Conservation (phyloP, 2,888 invertebrate species). For the Lysandra bellargus region DNA sequence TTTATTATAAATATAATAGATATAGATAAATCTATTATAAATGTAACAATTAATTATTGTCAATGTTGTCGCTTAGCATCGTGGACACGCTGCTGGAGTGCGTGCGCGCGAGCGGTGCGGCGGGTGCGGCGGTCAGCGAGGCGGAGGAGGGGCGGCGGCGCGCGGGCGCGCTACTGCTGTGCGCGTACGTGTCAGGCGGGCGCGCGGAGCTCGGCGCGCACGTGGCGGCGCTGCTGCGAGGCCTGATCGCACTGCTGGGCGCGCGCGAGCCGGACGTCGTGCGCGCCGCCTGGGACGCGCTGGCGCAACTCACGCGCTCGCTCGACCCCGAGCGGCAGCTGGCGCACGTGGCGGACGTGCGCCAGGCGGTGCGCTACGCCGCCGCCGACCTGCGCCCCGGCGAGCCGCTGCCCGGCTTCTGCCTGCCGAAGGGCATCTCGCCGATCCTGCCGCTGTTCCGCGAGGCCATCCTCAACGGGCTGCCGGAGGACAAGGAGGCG, state of each 20-base stretch:
- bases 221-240: constrained; percentile 92
- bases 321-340: constrained; percentile 92
- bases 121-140: constrained; percentile 87
- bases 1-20: neutral
- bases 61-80: constrained; percentile 72
- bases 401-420: constrained; percentile 94
- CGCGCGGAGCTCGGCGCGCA: constrained; percentile 93
- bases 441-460: constrained; percentile 97
- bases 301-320: constrained; percentile 92
- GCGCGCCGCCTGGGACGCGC: constrained; percentile 94
- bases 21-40: too few species aligned
- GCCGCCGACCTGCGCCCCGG: constrained; percentile 89
- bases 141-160: constrained; percentile 82
- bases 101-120: constrained; percentile 79
- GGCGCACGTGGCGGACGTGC: constrained; percentile 91
- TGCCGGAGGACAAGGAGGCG: constrained; percentile 96
- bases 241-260: constrained; percentile 91
- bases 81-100: constrained; percentile 92
- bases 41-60: neutral
- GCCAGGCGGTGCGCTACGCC: constrained; percentile 95
- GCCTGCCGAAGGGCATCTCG: constrained; percentile 95
- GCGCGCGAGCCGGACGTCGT: constrained; percentile 87
- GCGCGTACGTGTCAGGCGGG: constrained; percentile 94
- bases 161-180: constrained; percentile 92
- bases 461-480: constrained; percentile 96